Conservation (phyloP, 1,140 invertebrate species). For the Teleogryllus occipitalis region DNA sequence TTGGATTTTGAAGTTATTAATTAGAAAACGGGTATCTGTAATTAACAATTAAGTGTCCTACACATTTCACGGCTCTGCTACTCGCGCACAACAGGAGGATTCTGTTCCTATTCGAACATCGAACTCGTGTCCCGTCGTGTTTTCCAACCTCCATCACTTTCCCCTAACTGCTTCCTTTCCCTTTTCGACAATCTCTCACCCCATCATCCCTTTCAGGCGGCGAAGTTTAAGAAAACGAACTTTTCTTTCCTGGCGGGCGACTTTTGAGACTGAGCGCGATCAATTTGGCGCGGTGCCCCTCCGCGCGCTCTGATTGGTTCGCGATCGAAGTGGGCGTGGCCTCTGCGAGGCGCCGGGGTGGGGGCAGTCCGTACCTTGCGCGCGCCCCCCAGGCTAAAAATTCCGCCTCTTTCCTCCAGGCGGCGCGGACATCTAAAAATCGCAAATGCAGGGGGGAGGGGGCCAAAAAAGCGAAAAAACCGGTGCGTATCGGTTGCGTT, state of each 20-base stretch:
- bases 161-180: no score
- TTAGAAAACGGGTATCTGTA: no score
- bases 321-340: conserved; percentile 12
- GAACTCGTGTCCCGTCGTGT: no score
- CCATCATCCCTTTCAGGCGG: no score
- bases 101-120: no score
- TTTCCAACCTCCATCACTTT: no score
- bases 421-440: conserved; percentile 8
- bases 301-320: conserved; percentile 4
- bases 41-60: no score
- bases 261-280: neutral
- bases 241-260: neutral
- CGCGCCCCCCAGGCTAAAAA: conserved; percentile 7
- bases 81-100: no score
- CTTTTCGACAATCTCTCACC: no score
- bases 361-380: conserved; percentile 10
- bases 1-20: no score
- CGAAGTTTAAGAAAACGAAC: neutral
- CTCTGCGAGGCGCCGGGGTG: neutral
- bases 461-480: neutral
- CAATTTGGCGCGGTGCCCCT: neutral
- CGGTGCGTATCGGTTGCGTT: conserved; percentile 14
- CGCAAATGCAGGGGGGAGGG: neutral
- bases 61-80: no score
- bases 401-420: neutral